These are phyloP conservation scores for Ophion ventricosus DNA, from an alignment of 2,888 invertebrate genomes.

Conservation along the genomic window DNA sequence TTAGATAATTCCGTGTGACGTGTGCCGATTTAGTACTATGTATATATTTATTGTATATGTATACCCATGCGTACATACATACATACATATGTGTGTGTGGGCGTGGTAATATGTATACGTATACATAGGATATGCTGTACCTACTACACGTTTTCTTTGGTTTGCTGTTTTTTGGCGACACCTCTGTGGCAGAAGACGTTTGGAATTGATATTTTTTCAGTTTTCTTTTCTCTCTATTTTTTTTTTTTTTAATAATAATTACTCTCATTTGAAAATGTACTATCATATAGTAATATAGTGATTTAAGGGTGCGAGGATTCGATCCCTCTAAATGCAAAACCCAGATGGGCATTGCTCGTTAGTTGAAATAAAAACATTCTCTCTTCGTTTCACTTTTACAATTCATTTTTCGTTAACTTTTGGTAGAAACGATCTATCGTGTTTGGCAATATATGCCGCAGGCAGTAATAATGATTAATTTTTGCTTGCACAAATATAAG, in stretches of 20 bases:
- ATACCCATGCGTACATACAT: conserved; percentile 29
- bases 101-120: conserved; percentile 47
- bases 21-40: conserved; percentile 78
- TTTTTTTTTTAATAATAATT: conserved; percentile 47
- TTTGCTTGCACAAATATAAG: neutral
- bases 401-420: neutral
- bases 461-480: neutral
- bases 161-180: conserved; percentile 81
- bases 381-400: neutral
- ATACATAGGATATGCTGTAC: conserved; percentile 71
- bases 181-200: conserved; percentile 68
- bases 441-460: neutral
- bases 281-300: conserved; percentile 67
- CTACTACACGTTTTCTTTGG: conserved; percentile 81
- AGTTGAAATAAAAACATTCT: conserved; percentile 3
- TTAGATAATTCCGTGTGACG: conserved; percentile 83
- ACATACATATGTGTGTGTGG: conserved; percentile 4
- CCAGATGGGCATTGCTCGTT: neutral
- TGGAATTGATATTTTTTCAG: conserved; percentile 72
- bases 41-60: conserved; percentile 44
- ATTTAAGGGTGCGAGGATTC: conserved; percentile 53
- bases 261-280: conserved; percentile 63
- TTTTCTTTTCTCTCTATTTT: conserved; percentile 66
- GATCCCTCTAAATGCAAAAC: conserved; percentile 18
- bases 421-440: neutral